Base-by-base conservation (phyloP, 2,113 vertebrate genomes). In the Rousettus leschenaultii region DNA sequence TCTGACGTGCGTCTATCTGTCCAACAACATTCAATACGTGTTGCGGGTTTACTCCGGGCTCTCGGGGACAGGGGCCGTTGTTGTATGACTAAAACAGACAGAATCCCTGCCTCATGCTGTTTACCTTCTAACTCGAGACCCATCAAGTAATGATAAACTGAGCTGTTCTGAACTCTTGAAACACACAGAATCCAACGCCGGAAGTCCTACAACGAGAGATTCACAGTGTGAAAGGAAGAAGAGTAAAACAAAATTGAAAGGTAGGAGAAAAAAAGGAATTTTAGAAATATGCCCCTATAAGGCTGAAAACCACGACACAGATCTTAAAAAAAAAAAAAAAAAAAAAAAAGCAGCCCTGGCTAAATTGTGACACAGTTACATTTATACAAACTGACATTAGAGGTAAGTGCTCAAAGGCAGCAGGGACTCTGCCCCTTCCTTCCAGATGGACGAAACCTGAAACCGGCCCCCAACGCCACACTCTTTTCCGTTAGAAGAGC, bases 391-490 rank as follows among this genome's bases (percentile, higher is more conserved):
- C 28, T 16, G 18, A 66, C 10, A 18, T 40, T 0, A 26, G 19
- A 66, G 16, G 18, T 43, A n/a, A 59, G 28, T 6, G 15, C 35
- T 57, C 33, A 5, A 11, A 71, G 57, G 28, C 5, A 24, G 65
- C 51, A 79, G 33, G 65, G 59, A 14, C 38, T 0, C 38, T 0
- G 6, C 1, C 65, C 51, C 86, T 73, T 84, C n/a, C n/a, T 79
- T 71, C 16, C 38, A 53, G 48, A 51, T 15, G 43, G 35, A 75
- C 7, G 3, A 28, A 57, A 45, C 38, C 61, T 51, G 57, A 79
- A 12, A 5, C 2, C 3, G 4, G 9, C 13, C 45, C 65, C 68
- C 14, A 33, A 12, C 7, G 12, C 68, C 38, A 10, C 0, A 2
- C 22, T 7, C 33, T 13, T 28, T 43, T 71, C 51, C 2, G 1